phyloP scores from a whole-genome alignment of 2,888 invertebrate species.

The Microplitis deprimator region DNA sequence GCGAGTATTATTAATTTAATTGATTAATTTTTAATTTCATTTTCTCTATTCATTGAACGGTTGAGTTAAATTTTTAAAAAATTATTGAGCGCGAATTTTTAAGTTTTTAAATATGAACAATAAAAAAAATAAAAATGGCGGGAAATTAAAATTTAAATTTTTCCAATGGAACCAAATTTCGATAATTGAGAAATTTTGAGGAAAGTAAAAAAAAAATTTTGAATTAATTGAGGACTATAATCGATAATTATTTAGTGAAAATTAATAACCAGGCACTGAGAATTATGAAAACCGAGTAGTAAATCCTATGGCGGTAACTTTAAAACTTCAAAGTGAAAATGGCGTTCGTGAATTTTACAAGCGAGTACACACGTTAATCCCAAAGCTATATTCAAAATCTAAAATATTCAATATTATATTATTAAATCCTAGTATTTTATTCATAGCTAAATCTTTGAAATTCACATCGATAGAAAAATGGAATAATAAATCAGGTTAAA shows the following conservation, averaged over 20 bases:
- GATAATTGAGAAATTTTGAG: no score
- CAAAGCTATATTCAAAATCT: not conserved
- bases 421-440: not conserved
- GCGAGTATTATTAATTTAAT: no score
- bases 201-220: no score
- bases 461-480: not conserved
- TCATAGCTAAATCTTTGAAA: not conserved
- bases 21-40: no score
- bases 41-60: no score
- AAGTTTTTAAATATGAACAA: no score
- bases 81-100: no score
- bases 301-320: not conserved
- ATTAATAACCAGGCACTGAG: not conserved
- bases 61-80: no score
- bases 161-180: no score
- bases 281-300: not conserved
- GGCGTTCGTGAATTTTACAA: not conserved
- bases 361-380: not conserved
- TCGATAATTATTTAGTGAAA: not conserved
- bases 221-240: not conserved
- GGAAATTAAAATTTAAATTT: no score
- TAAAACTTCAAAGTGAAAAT: not conserved
- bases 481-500: not conserved
- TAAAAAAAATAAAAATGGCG: no score
- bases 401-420: not conserved